Evolutionary conservation across 2,888 invertebrate species (phyloP).

Genomic region (Timandra comae): DNA sequence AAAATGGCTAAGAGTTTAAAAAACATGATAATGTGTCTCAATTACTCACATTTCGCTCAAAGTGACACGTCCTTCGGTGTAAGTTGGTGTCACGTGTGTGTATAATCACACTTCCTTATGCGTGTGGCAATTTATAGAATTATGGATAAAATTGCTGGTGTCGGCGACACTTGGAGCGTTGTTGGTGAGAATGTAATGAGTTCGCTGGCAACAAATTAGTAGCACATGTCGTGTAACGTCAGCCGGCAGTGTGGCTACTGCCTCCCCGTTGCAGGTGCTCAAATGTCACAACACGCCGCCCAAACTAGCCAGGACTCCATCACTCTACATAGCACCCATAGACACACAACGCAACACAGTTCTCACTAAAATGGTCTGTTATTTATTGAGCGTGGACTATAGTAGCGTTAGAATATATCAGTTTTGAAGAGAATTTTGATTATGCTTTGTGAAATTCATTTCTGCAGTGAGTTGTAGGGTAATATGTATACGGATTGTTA

Average conservation of each 20-base stretch:
- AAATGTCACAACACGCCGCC: conserved; percentile 48
- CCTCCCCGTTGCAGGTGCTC: conserved; percentile 56
- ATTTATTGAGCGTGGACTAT: conserved; percentile 21
- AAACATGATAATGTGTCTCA: conserved; percentile 8
- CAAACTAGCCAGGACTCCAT: conserved; percentile 19
- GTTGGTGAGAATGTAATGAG: conserved; percentile 58
- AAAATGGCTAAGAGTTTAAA: conserved; percentile 6
- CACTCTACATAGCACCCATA: neutral
- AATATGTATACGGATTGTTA: no score
- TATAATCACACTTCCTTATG: conserved; percentile 40
- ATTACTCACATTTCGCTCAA: conserved; percentile 3
- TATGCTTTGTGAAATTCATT: conserved; percentile 35
- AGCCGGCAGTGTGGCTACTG: conserved; percentile 54
- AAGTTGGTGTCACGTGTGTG: conserved; percentile 31
- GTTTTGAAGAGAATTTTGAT: conserved; percentile 31
- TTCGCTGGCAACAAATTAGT: conserved; percentile 66
- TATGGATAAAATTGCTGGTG: conserved; percentile 58
- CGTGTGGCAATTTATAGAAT: conserved; percentile 66
- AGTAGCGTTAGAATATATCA: conserved; percentile 26
- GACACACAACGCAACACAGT: conserved; percentile 4
- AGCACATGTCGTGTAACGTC: conserved; percentile 67
- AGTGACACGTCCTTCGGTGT: conserved; percentile 30
- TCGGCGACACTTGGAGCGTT: conserved; percentile 66
- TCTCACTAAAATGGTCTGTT: conserved; percentile 14
- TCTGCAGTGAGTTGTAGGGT: conserved; percentile 13